These are phyloP conservation scores for Subanguina moxae DNA, from an alignment of 1,140 invertebrate species.

Conservation along the genomic window DNA sequence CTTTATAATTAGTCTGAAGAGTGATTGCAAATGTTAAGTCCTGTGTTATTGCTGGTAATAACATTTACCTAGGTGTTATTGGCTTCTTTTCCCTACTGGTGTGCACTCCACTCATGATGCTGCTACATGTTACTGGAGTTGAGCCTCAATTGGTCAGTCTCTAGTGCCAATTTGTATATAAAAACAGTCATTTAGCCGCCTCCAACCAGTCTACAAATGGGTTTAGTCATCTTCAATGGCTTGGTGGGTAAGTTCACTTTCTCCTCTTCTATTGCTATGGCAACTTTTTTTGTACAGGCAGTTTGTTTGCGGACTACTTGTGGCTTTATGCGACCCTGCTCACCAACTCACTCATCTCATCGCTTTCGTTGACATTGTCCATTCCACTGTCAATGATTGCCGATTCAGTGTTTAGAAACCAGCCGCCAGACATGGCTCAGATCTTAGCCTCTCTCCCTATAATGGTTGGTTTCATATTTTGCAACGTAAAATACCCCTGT, in stretches of 20 bases:
- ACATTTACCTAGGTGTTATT: constrained; percentile 35
- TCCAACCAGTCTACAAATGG: constrained; percentile 28
- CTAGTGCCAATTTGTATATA: neutral
- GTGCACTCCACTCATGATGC: constrained; percentile 42
- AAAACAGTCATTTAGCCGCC: constrained; percentile 14
- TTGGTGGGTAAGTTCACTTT: constrained; percentile 21
- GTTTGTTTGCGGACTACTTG: constrained; percentile 44
- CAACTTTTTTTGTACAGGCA: neutral
- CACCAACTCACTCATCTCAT: constrained; percentile 40
- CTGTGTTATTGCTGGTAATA: too few species aligned
- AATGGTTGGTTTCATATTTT: constrained; percentile 18
- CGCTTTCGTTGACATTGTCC: constrained; percentile 36
- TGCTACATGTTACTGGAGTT: constrained; percentile 30
- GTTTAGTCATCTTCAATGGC: constrained; percentile 33
- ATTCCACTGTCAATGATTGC: constrained; percentile 44
- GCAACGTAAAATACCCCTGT: neutral
- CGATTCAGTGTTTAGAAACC: constrained; percentile 33
- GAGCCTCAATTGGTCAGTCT: constrained; percentile 31
- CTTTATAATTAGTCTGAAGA: too few species aligned
- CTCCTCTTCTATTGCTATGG: too few species aligned
- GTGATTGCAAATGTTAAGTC: too few species aligned
- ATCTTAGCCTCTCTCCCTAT: constrained; percentile 39
- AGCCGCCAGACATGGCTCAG: constrained; percentile 32
- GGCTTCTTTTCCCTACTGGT: constrained; percentile 42
- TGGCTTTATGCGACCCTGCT: constrained; percentile 46